phyloP scores from a whole-genome alignment of 2,888 invertebrate genomes.

The Zonitis immaculata region DNA sequence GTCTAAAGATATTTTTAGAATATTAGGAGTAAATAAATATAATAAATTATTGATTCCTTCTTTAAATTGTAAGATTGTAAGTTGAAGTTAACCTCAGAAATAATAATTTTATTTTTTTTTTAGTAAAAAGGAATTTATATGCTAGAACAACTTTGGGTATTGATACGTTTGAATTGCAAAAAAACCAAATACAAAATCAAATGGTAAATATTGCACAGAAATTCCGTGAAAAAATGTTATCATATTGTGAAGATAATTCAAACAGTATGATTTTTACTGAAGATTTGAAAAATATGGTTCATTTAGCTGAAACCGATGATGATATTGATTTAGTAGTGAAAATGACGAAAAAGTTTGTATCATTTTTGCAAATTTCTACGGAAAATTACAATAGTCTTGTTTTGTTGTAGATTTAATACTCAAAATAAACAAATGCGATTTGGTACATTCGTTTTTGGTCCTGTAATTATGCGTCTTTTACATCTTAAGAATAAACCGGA shows the following conservation, averaged over 20 bases:
- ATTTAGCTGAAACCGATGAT: slow-evolving; percentile 58
- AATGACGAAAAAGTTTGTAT: slow-evolving; percentile 65
- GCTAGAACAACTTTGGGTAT: slow-evolving; percentile 58
- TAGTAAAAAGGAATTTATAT: slow-evolving; percentile 51
- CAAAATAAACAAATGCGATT: slow-evolving; percentile 69
- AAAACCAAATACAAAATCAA: slow-evolving; percentile 56
- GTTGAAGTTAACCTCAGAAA: background rate
- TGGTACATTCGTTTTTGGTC: slow-evolving; percentile 78
- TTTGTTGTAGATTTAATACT: slow-evolving; percentile 58
- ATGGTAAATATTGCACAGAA: slow-evolving; percentile 60
- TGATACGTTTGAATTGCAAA: slow-evolving; percentile 54
- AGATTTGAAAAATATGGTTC: slow-evolving; percentile 77
- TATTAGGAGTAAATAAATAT: background rate
- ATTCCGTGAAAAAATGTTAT: slow-evolving; percentile 67
- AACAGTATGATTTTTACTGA: slow-evolving; percentile 75
- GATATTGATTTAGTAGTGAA: slow-evolving; percentile 61
- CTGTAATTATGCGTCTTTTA: slow-evolving; percentile 76
- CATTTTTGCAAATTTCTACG: slow-evolving; percentile 4
- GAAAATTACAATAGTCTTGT: background rate
- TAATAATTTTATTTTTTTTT: slow-evolving; percentile 10
- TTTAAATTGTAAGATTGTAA: background rate
- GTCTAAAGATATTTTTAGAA: background rate
- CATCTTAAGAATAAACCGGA: slow-evolving; percentile 65
- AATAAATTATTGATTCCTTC: background rate
- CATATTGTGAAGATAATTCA: slow-evolving; percentile 53